Evolutionary conservation across 2,113 vertebrate species (phyloP).

Genomic region (Atlantisia rogersi): DNA sequence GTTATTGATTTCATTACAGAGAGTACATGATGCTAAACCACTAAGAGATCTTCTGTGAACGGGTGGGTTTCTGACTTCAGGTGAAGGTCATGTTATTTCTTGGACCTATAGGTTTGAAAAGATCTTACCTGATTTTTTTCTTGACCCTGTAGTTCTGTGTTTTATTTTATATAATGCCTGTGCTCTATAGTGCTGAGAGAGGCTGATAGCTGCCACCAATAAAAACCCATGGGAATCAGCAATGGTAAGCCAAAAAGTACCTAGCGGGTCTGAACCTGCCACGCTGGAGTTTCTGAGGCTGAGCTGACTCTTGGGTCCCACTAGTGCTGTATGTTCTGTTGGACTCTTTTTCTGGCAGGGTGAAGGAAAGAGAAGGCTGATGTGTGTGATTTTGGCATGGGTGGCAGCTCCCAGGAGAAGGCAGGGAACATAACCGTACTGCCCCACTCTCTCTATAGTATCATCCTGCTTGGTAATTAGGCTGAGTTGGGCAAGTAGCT

Average conservation of each 20-base stretch:
- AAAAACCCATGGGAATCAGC: background rate
- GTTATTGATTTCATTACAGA: background rate
- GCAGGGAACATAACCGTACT: background rate
- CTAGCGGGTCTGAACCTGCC: too few species aligned
- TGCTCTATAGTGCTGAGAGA: fast-evolving
- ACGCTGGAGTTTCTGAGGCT: background rate
- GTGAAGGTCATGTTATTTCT: background rate
- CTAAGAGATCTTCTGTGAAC: background rate
- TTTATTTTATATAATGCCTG: background rate
- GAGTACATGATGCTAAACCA: background rate
- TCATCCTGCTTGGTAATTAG: fast-evolving
- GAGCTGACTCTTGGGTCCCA: background rate
- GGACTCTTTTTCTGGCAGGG: background rate
- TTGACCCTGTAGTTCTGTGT: background rate
- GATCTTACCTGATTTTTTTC: background rate
- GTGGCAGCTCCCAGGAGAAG: background rate
- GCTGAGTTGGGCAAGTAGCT: background rate
- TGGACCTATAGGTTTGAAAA: background rate
- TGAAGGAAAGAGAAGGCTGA: background rate
- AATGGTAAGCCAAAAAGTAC: background rate
- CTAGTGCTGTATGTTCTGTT: background rate
- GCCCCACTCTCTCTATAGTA: background rate
- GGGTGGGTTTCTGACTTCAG: background rate
- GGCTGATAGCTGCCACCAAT: background rate
- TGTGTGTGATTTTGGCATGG: background rate